A percentile compares a stretch with the other conserved stretches of the same genome.
These are phyloP conservation scores for Lepidostoma basale DNA, from an alignment of 1,140 invertebrate species.

Conservation along the genomic window DNA sequence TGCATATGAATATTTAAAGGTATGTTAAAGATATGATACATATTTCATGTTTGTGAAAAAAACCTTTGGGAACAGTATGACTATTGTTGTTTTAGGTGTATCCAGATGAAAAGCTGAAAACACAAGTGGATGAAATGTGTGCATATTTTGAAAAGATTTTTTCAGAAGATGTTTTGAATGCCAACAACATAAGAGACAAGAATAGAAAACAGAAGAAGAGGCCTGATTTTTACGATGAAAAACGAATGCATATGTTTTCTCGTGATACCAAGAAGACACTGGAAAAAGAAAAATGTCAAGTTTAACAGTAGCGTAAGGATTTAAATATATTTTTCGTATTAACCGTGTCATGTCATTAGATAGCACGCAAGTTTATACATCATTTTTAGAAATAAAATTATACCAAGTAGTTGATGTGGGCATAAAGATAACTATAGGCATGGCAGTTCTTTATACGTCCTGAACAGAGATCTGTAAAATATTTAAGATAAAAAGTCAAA, in stretches of 20 bases:
- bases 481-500: too few relatives aligned
- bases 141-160: slow-evolving; percentile 56
- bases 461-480: too few relatives aligned
- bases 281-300: slow-evolving; percentile 16
- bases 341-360: too few relatives aligned
- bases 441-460: too few relatives aligned
- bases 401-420: slow-evolving; percentile 14
- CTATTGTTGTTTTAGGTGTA: slow-evolving; percentile 48
- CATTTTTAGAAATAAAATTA: slow-evolving; percentile 3
- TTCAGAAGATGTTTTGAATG: slow-evolving; percentile 52
- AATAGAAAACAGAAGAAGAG: slow-evolving; percentile 21
- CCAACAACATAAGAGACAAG: background rate
- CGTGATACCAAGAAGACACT: slow-evolving; percentile 5
- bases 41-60: background rate
- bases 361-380: too few relatives aligned
- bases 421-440: too few relatives aligned
- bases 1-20: slow-evolving; percentile 57
- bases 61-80: background rate
- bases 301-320: background rate
- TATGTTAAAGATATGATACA: slow-evolving; percentile 45
- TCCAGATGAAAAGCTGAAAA: slow-evolving; percentile 55
- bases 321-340: background rate
- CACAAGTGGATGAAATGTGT: slow-evolving; percentile 54
- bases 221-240: slow-evolving; percentile 5
- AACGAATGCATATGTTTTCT: slow-evolving; percentile 11